These are phyloP conservation scores for Drosophila novamexicana DNA, from an alignment of 1,140 invertebrate species.

Conservation along the genomic window DNA sequence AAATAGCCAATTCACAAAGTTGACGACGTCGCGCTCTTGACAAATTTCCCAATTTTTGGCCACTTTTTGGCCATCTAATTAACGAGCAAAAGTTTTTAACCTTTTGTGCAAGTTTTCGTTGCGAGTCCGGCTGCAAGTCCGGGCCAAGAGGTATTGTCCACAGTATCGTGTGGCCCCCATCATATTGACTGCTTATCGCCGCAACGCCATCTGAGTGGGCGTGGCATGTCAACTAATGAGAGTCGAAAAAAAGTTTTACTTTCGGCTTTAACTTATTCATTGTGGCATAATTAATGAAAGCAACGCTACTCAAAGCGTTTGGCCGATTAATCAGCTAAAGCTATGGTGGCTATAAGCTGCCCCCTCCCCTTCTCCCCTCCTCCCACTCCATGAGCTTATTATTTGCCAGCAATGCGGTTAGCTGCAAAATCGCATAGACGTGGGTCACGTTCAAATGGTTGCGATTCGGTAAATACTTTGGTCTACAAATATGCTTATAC, in stretches of 20 bases:
- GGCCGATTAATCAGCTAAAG: constrained; percentile 47
- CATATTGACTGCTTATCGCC: constrained; percentile 59
- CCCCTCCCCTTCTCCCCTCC: not conserved
- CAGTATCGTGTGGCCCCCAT: constrained; percentile 20
- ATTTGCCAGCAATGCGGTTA: not conserved
- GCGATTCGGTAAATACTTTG: constrained; percentile 18
- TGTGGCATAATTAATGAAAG: constrained; percentile 57
- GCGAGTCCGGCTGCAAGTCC: constrained; percentile 1
- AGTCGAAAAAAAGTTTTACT: constrained; percentile 32
- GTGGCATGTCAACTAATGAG: constrained; percentile 68
- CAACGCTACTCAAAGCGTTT: constrained; percentile 46
- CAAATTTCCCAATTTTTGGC: constrained; percentile 38
- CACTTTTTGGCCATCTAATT: constrained; percentile 58
- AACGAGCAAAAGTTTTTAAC: constrained; percentile 71
- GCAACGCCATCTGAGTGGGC: constrained; percentile 49
- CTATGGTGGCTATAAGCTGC: constrained; percentile 2
- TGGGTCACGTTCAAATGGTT: constrained; percentile 37
- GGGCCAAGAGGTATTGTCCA: constrained; percentile 44
- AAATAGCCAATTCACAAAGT: constrained; percentile 59
- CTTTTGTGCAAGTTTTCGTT: constrained; percentile 67
- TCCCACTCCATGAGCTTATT: constrained; percentile 1
- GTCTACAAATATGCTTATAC: constrained; percentile 3
- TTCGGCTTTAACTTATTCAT: constrained; percentile 5
- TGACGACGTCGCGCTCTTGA: constrained; percentile 43
- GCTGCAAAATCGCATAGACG: not conserved